Conservation (phyloP, 2,797 vertebrate genomes). For the Muscicapa comitata region DNA sequence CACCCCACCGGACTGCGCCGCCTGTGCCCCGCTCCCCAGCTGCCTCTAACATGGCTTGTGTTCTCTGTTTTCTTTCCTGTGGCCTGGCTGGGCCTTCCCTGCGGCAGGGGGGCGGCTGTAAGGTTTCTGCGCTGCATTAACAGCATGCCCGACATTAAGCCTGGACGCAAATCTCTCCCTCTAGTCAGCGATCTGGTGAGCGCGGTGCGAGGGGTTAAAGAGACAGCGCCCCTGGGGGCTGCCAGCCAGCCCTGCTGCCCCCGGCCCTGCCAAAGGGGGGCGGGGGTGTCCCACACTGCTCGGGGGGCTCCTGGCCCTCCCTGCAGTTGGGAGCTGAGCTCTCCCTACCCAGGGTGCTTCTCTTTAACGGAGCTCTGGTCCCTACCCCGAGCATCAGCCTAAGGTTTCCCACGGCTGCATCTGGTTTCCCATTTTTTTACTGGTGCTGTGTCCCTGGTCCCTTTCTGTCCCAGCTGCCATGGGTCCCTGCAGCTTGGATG, state of each 20-base stretch:
- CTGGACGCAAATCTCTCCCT: constrained; percentile 91
- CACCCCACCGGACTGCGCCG: neutral
- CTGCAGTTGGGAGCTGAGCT: neutral
- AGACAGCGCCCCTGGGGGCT: constrained; percentile 35
- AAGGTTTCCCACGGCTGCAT: neutral
- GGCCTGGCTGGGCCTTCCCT: constrained; percentile 38
- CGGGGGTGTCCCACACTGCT: neutral
- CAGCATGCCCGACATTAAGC: constrained; percentile 94
- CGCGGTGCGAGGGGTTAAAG: constrained; percentile 57
- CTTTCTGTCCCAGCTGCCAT: neutral
- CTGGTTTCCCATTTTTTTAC: neutral
- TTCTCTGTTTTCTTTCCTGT: constrained; percentile 55
- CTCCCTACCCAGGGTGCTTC: constrained; percentile 23
- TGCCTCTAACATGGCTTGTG: constrained; percentile 47
- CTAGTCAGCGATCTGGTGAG: constrained; percentile 92
- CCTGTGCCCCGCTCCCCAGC: neutral
- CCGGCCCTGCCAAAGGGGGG: neutral
- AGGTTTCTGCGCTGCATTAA: constrained; percentile 83
- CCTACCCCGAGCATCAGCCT: constrained; percentile 21
- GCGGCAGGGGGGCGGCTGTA: constrained; percentile 71
- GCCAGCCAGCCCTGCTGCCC: neutral
- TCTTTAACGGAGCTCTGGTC: constrained; percentile 29
- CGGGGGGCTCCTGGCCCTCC: neutral
- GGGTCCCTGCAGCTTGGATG: neutral
- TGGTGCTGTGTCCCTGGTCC: neutral